Evolutionary conservation across 2,888 invertebrate species (phyloP), one percentile per base, ranked within the genome.

Genomic region (Cephus runcator): DNA sequence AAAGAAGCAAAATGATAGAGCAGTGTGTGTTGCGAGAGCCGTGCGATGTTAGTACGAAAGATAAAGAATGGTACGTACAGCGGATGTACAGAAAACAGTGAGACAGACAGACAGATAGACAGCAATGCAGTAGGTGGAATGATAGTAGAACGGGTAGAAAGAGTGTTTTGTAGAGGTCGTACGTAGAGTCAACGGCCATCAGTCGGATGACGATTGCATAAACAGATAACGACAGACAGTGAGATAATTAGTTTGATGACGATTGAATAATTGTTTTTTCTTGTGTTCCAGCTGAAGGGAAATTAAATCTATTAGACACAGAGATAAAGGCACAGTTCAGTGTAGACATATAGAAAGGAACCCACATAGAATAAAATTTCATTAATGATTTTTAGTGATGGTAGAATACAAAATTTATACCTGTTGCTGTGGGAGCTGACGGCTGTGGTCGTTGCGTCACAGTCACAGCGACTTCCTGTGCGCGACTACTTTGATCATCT

Each of bases 401-500:
- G 2, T 56, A 56, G 23, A 56, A 9, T 56, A 23, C 9, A 56
- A 23, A 23, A 9, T 56, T 23, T 56, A 6, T 56, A 56, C 56
- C 56, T 56, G 56, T 56, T 2, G 56, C 23, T 56, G 56, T 56
- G 9, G 56, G 23, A 56, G 56, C 56, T 56, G 56, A 56, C 80
- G 69, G n/a, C 77, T 56, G 77, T 75, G 89, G 88, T n/a, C 89
- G 88, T 75, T 90, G 87, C 69, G 90, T 85, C 76, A 91, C 78
- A 6, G 88, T 86, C 36, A 88, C 87, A 34, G 89, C 89, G 75
- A 90, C 79, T 82, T 91, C 91, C 84, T 91, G 90, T 12, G 90
- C 89, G 81, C 87, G 85, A 79, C 85, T 84, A 79, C 85, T 89
- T 79, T 90, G 90, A 85, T 91, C 90, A 36, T 83, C 82, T 56